Percentiles rank a stretch among this genome's conserved stretches.
Evolutionary conservation across 1,140 invertebrate genomes (phyloP).

Genomic region (Gonatopus flavifemur): DNA sequence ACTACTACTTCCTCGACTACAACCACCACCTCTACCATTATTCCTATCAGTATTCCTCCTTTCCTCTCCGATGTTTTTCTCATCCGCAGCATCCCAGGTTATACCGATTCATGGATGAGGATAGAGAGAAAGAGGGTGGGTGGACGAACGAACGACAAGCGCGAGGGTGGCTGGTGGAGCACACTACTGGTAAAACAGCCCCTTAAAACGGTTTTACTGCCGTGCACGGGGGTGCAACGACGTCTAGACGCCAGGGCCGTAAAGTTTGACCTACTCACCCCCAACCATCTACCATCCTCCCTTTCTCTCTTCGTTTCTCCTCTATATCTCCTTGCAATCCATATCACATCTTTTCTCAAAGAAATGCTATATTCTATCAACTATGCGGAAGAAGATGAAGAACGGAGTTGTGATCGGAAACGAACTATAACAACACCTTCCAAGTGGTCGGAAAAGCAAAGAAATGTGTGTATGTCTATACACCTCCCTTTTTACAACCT

Average conservation of each 20-base stretch:
- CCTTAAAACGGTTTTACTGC: conserved; percentile 58
- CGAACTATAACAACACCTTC: background rate
- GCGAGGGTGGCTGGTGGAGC: background rate
- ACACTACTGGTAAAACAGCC: conserved; percentile 52
- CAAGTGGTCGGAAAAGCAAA: background rate
- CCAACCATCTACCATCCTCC: conserved; percentile 25
- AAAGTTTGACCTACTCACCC: conserved; percentile 60
- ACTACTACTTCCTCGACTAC: no score
- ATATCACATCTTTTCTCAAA: no score
- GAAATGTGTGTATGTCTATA: no score
- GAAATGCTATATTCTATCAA: no score
- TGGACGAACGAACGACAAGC: conserved; percentile 19
- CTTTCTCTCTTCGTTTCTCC: conserved; percentile 17
- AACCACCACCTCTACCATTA: no score
- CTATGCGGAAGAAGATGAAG: background rate
- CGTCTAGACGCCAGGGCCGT: conserved; percentile 56
- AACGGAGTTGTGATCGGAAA: background rate
- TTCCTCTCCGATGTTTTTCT: conserved; percentile 3
- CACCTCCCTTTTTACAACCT: no score
- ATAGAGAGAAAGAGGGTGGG: background rate
- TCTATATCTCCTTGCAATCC: conserved; percentile 13
- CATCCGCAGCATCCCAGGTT: conserved; percentile 19
- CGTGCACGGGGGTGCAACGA: conserved; percentile 54
- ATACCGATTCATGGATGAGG: conserved; percentile 14
- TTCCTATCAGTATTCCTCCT: no score